A percentile compares a stretch with the other conserved stretches of the same genome.
Conservation (phyloP, 53 echinoderm and acorn worm species). For the Zoroaster sp. region DNA sequence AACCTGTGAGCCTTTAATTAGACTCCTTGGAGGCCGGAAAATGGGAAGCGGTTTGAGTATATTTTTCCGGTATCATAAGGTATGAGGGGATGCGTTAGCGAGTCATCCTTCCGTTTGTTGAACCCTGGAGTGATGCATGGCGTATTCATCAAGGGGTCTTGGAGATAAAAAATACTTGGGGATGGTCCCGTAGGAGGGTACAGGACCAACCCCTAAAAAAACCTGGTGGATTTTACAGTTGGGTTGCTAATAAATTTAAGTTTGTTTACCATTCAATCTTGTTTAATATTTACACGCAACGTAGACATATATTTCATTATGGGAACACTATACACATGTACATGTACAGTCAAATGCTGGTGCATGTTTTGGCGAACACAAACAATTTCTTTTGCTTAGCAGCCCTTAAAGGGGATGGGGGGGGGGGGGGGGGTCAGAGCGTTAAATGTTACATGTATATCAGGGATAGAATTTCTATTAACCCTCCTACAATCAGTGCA, state of each 20-base stretch:
- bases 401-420: too few species aligned
- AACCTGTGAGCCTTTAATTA: neutral
- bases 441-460: too few species aligned
- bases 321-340: neutral
- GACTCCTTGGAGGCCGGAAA: neutral
- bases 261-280: neutral
- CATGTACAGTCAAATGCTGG: too few species aligned
- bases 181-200: neutral
- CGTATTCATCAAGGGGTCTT: neutral
- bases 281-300: neutral
- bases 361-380: too few species aligned
- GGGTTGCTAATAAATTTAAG: neutral
- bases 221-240: neutral
- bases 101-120: constrained; percentile 8
- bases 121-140: neutral
- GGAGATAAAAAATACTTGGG: neutral
- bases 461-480: too few species aligned
- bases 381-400: too few species aligned
- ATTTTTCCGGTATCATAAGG: neutral
- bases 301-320: neutral
- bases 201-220: too few species aligned
- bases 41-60: neutral
- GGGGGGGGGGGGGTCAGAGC: too few species aligned
- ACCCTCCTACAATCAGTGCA: too few species aligned
- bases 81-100: constrained; percentile 12